These are phyloP conservation scores for Trematocara marginatum DNA, from an alignment of 2,113 vertebrate genomes.

Conservation along the genomic window DNA sequence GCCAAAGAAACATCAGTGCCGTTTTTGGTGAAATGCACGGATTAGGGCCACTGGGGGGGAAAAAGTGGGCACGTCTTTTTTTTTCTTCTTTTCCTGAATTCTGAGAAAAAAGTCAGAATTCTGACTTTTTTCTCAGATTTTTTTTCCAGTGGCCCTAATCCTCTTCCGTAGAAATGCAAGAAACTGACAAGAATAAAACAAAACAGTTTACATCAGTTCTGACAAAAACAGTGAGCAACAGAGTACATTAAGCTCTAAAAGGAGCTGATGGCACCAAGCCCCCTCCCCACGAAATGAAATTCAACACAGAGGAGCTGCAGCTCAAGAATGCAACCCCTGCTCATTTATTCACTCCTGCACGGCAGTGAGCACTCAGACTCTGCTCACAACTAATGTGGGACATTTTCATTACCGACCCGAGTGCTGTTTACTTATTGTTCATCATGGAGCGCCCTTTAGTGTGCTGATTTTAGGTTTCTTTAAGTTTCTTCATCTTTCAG, in stretches of 20 bases:
- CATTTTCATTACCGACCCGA: not conserved
- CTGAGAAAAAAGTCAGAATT: no score
- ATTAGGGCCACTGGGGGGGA: no score
- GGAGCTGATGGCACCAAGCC: constrained; percentile 1
- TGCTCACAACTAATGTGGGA: not conserved
- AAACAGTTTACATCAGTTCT: not conserved
- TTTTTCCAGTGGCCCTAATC: no score
- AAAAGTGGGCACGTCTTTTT: no score
- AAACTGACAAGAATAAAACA: not conserved
- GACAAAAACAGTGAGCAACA: not conserved
- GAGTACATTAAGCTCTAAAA: not conserved
- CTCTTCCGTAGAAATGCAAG: not conserved
- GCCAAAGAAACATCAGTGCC: not conserved
- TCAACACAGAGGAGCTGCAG: constrained; percentile 31
- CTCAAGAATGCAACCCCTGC: constrained; percentile 27
- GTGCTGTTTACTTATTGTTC: not conserved
- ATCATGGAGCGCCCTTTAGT: not conserved
- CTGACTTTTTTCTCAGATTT: no score
- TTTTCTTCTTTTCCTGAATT: no score
- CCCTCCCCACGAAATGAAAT: constrained; percentile 11
- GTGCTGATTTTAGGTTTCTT: not conserved
- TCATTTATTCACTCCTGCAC: not conserved
- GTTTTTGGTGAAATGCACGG: not conserved
- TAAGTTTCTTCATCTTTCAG: not conserved
- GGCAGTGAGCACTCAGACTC: not conserved